Base-by-base conservation (phyloP, 2,888 invertebrate genomes). In the Spilosoma lubricipeda region DNA sequence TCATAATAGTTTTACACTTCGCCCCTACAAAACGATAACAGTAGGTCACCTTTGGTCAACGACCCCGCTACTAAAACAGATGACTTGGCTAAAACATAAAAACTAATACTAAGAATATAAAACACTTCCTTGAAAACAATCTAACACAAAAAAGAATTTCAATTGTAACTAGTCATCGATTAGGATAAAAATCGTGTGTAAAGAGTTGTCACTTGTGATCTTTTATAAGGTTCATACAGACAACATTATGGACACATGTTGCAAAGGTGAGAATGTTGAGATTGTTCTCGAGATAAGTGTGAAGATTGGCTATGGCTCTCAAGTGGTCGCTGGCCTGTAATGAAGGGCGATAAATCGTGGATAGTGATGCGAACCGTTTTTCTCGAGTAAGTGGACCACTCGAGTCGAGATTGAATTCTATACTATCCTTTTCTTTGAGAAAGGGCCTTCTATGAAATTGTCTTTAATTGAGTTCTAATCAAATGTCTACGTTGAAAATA, bases 201-300 rank as follows among this genome's bases (percentile, higher is more conserved):
- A 0, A 0, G 13, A 9, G 0, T 39, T 65, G 52, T 36, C 64
- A 48, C 69, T 77, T 82, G 45, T 23, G 75, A 56, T 71, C 59
- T 80, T 83, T 70, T 33, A n/a, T 48, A 8, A 52, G 7, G 71
- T 64, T 71, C 67, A 42, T 48, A 81, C 81, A 77, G 77, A 84
- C 80, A 84, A 86, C 90, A 92, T 93, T 92, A 90, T 89, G 88
- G 86, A 89, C 93, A 93, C 87, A 86, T 93, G 93, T 89, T 91
- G 88, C 90, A 89, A 91, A 93, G 93, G 93, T 93, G 92, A 89
- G 90, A 92, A 89, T 87, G 88, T 85, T 83, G 86, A 90, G 91
- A 90, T 92, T 90, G 90, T 90, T 90, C 88, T 87, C 77, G 79
- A 88, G 90, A 90, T 90, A 90, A 89, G 84, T 85, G 87, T 80